Conservation (phyloP, 92 coral and sea anemone species). For the Metridium senile region DNA sequence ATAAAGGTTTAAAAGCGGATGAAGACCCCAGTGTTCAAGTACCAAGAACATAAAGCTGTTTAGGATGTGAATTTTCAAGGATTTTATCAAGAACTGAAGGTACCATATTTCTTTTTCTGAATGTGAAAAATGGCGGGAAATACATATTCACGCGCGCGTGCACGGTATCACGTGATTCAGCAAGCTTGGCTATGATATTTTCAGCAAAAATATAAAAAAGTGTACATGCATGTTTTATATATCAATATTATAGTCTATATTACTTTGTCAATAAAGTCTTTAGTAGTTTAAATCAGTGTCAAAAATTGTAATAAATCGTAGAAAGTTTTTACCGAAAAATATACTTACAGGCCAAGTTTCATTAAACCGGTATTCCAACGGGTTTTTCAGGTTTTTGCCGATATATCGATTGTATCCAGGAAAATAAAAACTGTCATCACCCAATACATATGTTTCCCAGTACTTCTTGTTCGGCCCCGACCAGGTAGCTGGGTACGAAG, state of each 20-base stretch:
- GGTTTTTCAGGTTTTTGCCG: slow-evolving; percentile 66
- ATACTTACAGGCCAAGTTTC: slow-evolving; percentile 85
- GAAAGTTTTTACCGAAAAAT: background rate
- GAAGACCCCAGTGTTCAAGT: too few relatives aligned
- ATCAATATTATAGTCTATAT: too few relatives aligned
- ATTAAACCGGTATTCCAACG: slow-evolving; percentile 69
- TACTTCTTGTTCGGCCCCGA: slow-evolving; percentile 29
- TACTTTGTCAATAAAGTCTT: too few relatives aligned
- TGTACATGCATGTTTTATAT: slow-evolving; percentile 77
- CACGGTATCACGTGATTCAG: background rate
- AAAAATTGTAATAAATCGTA: background rate
- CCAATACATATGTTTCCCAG: slow-evolving; percentile 67
- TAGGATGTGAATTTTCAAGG: too few relatives aligned
- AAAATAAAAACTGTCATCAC: slow-evolving; percentile 72
- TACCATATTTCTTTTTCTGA: too few relatives aligned
- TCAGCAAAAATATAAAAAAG: slow-evolving; percentile 56
- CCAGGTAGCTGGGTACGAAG: slow-evolving; percentile 61
- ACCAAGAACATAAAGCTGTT: background rate
- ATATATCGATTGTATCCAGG: slow-evolving; percentile 65
- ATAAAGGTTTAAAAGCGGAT: too few relatives aligned
- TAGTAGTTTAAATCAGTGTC: too few relatives aligned
- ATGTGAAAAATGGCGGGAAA: too few relatives aligned
- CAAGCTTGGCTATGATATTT: background rate
- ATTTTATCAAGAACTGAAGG: too few relatives aligned
- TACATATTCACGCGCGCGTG: slow-evolving; percentile 87